Evolutionary conservation across 2,888 invertebrate species (phyloP), one percentile per base, ranked within the genome.

Genomic region (Epicampocera succincta): DNA sequence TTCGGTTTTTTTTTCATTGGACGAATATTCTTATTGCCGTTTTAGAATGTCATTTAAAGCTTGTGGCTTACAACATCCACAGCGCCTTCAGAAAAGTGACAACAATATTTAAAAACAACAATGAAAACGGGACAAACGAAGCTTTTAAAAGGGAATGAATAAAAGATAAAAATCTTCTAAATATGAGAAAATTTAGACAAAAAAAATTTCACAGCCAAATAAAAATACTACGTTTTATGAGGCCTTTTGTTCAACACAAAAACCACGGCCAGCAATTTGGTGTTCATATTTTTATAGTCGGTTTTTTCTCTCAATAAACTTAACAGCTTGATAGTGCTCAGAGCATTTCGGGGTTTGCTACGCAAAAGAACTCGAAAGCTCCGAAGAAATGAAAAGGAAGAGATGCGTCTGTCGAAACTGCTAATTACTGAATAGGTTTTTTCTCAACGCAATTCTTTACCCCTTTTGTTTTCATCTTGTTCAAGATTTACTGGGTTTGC

Each of bases 111-210:
- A 58, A 56, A 42, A 72, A 73, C 52, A 69, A 61, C 25, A 71
- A 73, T 66, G 58, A 44, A 50, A 50, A 21, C 38, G 65, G 61
- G 56, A 68, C 63, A 50, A 58, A 69, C 8, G 8, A 73, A 33
- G 48, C 19, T 33, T 42, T 17, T 63, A 42, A 52, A 52, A 25
- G 29, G 29, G 12, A 54, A 56, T 46, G 38, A 48, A 52, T 29
- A 63, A 42, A 60, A 76, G 82, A 82, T 78, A 82, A 74, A 65
- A 52, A 82, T 82, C 82, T 65, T 48, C 48, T 82, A 74, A 82
- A 78, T 78, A 58, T 71, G 60, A 71, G 54, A 52, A 42, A 76
- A 71, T 71, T 77, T 58, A 68, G 68, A 77, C 50, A 69, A 46
- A 40, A 73, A 29, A 33, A 33, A 73, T 69, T 77, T 69, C 50